Conservation (phyloP, 2,797 vertebrate species). For the Cossypha heuglini region DNA sequence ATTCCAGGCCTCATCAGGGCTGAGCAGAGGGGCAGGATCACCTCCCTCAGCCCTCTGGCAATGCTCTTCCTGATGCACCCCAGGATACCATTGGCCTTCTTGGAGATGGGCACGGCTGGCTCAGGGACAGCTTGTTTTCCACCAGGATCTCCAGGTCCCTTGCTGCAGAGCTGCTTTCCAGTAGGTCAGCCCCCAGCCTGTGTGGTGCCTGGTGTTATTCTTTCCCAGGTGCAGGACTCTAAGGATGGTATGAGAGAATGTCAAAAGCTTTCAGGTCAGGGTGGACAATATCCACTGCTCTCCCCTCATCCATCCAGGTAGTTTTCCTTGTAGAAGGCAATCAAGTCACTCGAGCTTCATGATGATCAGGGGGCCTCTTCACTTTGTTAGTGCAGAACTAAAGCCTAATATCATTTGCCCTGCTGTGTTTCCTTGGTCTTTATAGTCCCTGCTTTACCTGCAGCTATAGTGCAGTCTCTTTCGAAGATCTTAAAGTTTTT, state of each 20-base stretch:
- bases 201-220: not conserved
- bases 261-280: not conserved
- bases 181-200: fast-evolving
- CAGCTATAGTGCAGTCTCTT: not conserved
- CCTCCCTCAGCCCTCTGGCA: fast-evolving
- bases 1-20: not conserved
- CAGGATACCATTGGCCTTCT: not conserved
- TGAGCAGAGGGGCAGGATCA: not conserved
- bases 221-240: not conserved
- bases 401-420: fast-evolving
- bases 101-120: not conserved
- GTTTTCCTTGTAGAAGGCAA: not conserved
- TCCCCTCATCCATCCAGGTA: not conserved
- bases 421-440: not conserved
- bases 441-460: not conserved
- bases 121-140: not conserved
- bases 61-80: not conserved
- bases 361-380: not conserved
- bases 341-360: not conserved
- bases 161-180: not conserved
- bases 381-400: not conserved
- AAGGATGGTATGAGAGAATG: not conserved
- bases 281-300: not conserved
- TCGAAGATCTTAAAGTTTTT: not conserved
- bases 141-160: not conserved